Conservation (phyloP, 2,113 vertebrate genomes). For the Daboia siamensis region DNA sequence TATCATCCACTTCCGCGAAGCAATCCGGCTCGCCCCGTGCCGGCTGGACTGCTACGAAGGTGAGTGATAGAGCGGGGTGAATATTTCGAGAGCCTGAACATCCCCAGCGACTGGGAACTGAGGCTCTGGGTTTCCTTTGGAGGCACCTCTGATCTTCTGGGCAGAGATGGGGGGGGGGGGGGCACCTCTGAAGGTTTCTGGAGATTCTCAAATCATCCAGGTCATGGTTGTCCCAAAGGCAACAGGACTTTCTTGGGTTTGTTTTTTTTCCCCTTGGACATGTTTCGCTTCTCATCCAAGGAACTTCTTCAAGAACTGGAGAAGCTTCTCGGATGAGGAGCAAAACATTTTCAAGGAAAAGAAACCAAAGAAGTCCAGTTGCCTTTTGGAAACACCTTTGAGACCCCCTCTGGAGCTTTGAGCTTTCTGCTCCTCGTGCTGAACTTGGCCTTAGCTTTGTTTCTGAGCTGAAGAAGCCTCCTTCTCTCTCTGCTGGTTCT, state of each 20-base stretch:
- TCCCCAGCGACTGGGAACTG: neutral
- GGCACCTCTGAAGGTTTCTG: neutral
- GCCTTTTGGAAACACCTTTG: too few relatives aligned
- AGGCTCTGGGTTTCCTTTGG: neutral
- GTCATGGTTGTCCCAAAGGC: neutral
- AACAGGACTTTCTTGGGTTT: too few relatives aligned
- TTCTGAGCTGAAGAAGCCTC: too few relatives aligned
- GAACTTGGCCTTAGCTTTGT: neutral
- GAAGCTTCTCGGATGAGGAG: too few relatives aligned
- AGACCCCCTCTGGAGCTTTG: neutral
- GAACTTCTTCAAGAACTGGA: neutral
- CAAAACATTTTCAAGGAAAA: neutral
- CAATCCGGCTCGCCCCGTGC: slow-evolving; percentile 91
- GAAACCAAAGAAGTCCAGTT: neutral
- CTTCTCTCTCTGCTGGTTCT: neutral
- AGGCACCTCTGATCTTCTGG: neutral
- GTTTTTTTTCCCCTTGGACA: too few relatives aligned
- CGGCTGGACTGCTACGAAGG: slow-evolving; percentile 97
- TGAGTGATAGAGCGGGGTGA: slow-evolving; percentile 8
- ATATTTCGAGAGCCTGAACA: neutral
- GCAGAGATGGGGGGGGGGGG: neutral
- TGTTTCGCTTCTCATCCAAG: neutral
- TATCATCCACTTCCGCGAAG: slow-evolving; percentile 96
- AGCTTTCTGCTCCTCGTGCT: neutral
- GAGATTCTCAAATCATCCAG: neutral